These are phyloP conservation scores for Mylabris phalerata DNA, from an alignment of 1,140 invertebrate genomes.

Conservation along the genomic window DNA sequence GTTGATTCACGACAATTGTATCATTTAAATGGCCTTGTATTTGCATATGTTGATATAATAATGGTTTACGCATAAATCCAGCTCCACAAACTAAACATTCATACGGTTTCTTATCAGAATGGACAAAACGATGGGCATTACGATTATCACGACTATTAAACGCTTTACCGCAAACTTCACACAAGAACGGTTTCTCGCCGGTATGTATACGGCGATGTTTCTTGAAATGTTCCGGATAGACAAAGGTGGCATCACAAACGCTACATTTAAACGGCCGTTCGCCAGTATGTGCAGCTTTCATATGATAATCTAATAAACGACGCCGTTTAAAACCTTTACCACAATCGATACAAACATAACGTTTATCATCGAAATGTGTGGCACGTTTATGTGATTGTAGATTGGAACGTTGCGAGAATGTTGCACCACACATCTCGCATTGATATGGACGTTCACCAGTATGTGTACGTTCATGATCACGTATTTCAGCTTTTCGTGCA, in stretches of 20 bases:
- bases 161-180: slow-evolving; percentile 80
- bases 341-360: slow-evolving; percentile 62
- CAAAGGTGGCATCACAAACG: slow-evolving; percentile 68
- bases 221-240: slow-evolving; percentile 77
- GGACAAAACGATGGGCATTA: slow-evolving; percentile 77
- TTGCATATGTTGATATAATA: slow-evolving; percentile 73
- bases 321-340: slow-evolving; percentile 65
- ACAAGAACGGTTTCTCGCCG: slow-evolving; percentile 67
- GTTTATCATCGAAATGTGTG: slow-evolving; percentile 71
- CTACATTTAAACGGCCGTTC: slow-evolving; percentile 69
- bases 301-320: slow-evolving; percentile 71
- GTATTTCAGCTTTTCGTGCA: slow-evolving; percentile 64
- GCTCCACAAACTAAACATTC: slow-evolving; percentile 73
- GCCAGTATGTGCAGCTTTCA: slow-evolving; percentile 72
- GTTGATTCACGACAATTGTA: slow-evolving; percentile 73
- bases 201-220: slow-evolving; percentile 75
- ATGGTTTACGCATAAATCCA: slow-evolving; percentile 77
- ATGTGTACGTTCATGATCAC: slow-evolving; percentile 74
- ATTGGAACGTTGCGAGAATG: slow-evolving; percentile 70
- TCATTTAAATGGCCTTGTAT: slow-evolving; percentile 58
- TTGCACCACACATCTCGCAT: slow-evolving; percentile 72
- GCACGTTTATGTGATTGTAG: slow-evolving; percentile 70
- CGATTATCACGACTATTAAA: slow-evolving; percentile 79
- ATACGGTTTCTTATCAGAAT: slow-evolving; percentile 80
- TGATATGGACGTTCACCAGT: slow-evolving; percentile 74